Conservation (phyloP, 2,888 invertebrate species). For the Polyploca ridens region DNA sequence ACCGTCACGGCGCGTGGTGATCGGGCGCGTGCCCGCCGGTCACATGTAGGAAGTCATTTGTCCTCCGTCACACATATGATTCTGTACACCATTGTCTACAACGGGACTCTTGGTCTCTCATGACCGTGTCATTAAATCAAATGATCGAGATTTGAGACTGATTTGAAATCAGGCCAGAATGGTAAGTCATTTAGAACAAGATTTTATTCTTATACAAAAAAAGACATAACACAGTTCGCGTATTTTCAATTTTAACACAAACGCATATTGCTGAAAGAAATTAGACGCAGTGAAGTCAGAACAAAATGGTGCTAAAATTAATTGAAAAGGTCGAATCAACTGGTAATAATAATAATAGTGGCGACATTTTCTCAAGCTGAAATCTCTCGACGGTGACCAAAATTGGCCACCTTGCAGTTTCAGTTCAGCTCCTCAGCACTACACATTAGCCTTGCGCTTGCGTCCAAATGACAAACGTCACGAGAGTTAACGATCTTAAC, state of each 20-base stretch:
- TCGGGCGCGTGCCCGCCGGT: slow-evolving; percentile 60
- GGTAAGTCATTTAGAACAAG: not conserved
- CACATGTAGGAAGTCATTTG: slow-evolving; percentile 68
- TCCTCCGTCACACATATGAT: slow-evolving; percentile 57
- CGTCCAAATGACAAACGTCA: slow-evolving; percentile 71
- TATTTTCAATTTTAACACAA: not conserved
- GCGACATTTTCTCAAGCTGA: not conserved
- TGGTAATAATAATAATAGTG: no score
- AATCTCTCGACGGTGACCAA: not conserved
- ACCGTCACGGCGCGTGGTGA: slow-evolving; percentile 65
- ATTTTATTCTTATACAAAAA: not conserved
- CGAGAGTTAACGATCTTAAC: slow-evolving; percentile 79
- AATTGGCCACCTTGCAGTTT: slow-evolving; percentile 1
- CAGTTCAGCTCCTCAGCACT: slow-evolving; percentile 29
- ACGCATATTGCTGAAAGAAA: not conserved
- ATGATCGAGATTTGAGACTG: slow-evolving; percentile 20
- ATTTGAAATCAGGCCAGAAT: not conserved
- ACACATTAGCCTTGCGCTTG: slow-evolving; percentile 50
- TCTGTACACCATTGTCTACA: slow-evolving; percentile 31
- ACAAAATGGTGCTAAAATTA: no score
- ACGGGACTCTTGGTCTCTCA: slow-evolving; percentile 25
- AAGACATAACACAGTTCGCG: not conserved
- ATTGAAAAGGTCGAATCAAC: no score
- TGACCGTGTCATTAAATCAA: slow-evolving; percentile 37
- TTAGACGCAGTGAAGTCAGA: no score